Evolutionary conservation across 2,113 vertebrate genomes (phyloP).

Genomic region (Pedetes capensis): DNA sequence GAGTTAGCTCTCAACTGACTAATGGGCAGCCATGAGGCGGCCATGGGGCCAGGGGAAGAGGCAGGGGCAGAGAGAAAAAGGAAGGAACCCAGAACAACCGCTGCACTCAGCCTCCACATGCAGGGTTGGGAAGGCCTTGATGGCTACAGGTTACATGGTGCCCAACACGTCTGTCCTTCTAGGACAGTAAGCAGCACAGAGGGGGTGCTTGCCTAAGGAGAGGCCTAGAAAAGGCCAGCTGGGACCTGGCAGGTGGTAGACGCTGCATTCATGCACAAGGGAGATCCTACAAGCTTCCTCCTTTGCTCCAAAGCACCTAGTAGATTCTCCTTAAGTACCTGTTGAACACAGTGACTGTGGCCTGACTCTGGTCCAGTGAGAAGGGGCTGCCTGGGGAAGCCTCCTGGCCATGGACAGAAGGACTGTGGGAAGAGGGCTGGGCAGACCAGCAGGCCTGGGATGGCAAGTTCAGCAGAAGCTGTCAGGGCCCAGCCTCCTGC

Average conservation of each 20-base stretch:
- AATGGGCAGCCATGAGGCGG: neutral
- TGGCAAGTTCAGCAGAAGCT: neutral
- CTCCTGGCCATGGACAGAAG: neutral
- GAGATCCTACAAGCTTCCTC: neutral
- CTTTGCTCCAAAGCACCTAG: neutral
- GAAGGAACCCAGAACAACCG: constrained; percentile 36
- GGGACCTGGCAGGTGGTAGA: neutral
- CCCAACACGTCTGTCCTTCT: neutral
- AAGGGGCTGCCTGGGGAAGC: neutral
- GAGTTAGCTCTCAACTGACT: neutral
- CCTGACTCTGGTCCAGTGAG: neutral
- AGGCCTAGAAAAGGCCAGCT: neutral
- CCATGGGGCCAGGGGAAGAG: neutral
- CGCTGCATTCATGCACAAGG: accelerated
- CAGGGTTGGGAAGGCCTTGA: neutral
- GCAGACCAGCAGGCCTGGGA: neutral
- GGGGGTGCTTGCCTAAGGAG: accelerated
- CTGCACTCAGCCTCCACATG: neutral
- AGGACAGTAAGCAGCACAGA: neutral
- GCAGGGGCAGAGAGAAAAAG: neutral
- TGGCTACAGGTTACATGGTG: neutral
- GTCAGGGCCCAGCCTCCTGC: neutral
- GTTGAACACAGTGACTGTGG: neutral
- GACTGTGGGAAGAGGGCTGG: too few relatives aligned
- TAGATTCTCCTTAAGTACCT: neutral